A percentile compares a stretch with the other conserved stretches of the same genome.
phyloP scores from a whole-genome alignment of 2,797 vertebrate species.

The Peromyscus attwateri region DNA sequence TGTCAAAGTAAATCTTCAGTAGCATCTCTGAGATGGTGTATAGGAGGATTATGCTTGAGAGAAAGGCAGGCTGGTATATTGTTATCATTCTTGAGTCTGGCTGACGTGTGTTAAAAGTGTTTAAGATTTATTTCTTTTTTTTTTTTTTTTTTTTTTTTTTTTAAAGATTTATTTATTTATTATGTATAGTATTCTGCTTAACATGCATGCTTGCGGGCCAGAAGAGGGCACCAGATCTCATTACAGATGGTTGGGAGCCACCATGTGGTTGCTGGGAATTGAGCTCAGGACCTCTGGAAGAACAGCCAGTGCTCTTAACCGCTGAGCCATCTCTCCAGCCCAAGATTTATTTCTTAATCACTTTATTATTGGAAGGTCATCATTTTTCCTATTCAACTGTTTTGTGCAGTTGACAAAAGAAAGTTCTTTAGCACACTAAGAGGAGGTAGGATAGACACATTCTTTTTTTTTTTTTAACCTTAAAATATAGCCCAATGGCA shows the following conservation, averaged over 20 bases:
- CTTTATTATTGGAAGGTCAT: not conserved
- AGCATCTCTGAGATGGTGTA: not conserved
- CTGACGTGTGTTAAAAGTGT: not conserved
- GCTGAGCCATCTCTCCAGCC: too few relatives aligned
- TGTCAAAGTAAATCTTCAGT: not conserved
- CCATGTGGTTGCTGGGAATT: too few relatives aligned
- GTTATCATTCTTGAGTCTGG: not conserved
- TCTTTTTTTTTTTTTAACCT: not conserved
- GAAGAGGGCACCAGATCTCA: too few relatives aligned
- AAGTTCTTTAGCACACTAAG: not conserved
- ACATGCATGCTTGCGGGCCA: too few relatives aligned
- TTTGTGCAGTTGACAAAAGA: not conserved
- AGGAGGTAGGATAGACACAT: not conserved
- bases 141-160: too few relatives aligned
- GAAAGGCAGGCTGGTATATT: not conserved
- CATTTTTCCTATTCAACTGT: not conserved
- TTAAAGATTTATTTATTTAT: too few relatives aligned
- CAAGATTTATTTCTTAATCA: slow-evolving; percentile 4
- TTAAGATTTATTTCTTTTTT: too few relatives aligned
- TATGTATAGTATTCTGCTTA: too few relatives aligned
- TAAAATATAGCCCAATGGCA: not conserved
- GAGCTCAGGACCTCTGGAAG: too few relatives aligned
- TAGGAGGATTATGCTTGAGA: not conserved
- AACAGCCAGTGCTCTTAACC: too few relatives aligned
- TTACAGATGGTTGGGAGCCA: too few relatives aligned